Percentiles rank a stretch among this genome's conserved stretches.
Evolutionary conservation across 2,888 invertebrate genomes (phyloP).

Genomic region (Nowickia ferox): DNA sequence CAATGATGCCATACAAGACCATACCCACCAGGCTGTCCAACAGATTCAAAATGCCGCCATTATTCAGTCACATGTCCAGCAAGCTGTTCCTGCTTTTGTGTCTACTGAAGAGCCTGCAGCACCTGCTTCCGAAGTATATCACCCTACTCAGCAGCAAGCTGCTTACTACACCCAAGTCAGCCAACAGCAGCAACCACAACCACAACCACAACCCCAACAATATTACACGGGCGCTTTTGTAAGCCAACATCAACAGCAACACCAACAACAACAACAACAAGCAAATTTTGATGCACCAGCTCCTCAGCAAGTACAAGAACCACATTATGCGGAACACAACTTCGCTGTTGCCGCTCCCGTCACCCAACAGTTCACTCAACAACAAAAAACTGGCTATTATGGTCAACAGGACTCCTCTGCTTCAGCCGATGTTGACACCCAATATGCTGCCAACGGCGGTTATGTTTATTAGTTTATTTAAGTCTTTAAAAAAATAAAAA

Average conservation of each 20-base stretch:
- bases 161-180: slow-evolving; percentile 11
- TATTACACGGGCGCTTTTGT: neutral
- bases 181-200: slow-evolving; percentile 42
- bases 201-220: neutral
- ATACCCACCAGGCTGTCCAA: slow-evolving; percentile 2
- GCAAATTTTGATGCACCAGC: slow-evolving; percentile 3
- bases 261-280: neutral
- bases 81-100: slow-evolving; percentile 2
- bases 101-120: slow-evolving; percentile 22
- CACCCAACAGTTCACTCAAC: neutral
- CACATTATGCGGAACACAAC: slow-evolving; percentile 23
- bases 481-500: slow-evolving; percentile 23
- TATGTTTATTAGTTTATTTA: slow-evolving; percentile 78
- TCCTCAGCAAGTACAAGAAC: slow-evolving; percentile 17
- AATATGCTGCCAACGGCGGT: slow-evolving; percentile 80
- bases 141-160: slow-evolving; percentile 41
- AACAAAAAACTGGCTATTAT: neutral
- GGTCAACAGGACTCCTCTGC: slow-evolving; percentile 21
- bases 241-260: neutral
- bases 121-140: slow-evolving; percentile 23
- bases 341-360: neutral
- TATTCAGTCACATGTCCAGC: slow-evolving; percentile 26
- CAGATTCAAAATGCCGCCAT: neutral
- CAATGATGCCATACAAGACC: neutral
- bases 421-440: slow-evolving; percentile 75